These are phyloP conservation scores for Malurus elegans DNA, from an alignment of 2,113 vertebrate genomes.

Conservation along the genomic window DNA sequence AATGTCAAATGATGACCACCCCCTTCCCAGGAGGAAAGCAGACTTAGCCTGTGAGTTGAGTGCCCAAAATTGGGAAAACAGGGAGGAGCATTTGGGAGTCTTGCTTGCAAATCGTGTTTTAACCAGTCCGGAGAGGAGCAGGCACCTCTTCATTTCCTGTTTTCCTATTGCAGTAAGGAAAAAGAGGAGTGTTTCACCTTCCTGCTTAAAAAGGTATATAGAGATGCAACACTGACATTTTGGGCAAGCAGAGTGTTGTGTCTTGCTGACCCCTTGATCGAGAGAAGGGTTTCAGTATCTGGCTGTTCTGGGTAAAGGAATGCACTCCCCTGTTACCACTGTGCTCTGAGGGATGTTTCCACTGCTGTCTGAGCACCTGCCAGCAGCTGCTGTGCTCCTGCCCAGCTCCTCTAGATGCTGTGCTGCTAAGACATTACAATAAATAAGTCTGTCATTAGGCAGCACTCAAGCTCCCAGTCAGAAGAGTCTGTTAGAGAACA, in stretches of 20 bases:
- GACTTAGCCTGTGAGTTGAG: neutral
- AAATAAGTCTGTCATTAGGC: constrained; percentile 68
- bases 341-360: neutral
- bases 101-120: neutral
- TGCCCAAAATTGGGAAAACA: neutral
- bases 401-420: neutral
- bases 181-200: neutral
- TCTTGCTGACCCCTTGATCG: neutral
- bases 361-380: constrained; percentile 18
- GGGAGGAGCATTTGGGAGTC: neutral
- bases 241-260: neutral
- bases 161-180: neutral
- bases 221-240: neutral
- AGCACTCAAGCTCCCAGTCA: constrained; percentile 64
- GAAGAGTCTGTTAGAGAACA: constrained; percentile 69
- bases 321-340: neutral
- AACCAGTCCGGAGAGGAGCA: neutral
- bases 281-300: neutral
- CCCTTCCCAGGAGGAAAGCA: neutral
- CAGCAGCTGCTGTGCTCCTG: neutral
- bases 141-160: neutral
- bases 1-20: neutral
- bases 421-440: constrained; percentile 25
- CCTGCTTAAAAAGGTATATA: accelerated
- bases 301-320: neutral